These are phyloP conservation scores for Stigmatopora argus DNA, from an alignment of 2,113 vertebrate species.

Conservation along the genomic window DNA sequence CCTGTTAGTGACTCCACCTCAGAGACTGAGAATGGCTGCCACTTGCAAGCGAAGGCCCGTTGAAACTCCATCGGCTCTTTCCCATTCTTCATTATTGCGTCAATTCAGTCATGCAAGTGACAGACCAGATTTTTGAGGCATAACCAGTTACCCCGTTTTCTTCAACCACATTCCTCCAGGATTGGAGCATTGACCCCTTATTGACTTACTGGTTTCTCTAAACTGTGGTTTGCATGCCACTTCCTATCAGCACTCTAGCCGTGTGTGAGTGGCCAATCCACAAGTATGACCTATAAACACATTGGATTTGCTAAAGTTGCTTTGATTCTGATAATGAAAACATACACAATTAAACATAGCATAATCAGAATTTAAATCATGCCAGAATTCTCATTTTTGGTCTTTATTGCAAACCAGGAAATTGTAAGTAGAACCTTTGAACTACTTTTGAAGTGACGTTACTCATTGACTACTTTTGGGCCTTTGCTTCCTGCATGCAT, in stretches of 20 bases:
- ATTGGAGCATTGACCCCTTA: too few species aligned
- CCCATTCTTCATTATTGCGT: background rate
- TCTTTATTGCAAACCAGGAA: background rate
- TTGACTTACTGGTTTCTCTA: too few species aligned
- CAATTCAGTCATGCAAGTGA: too few species aligned
- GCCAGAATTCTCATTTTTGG: conserved; percentile 6
- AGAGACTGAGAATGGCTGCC: conserved; percentile 31
- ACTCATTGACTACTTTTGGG: conserved; percentile 51
- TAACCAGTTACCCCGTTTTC: too few species aligned
- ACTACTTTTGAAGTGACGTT: conserved; percentile 31
- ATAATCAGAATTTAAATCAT: background rate
- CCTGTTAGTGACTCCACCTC: conserved; percentile 30
- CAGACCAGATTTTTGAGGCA: too few species aligned
- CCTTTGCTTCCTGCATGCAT: conserved; percentile 30
- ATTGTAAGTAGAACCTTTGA: conserved; percentile 45
- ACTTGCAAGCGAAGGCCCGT: conserved; percentile 25
- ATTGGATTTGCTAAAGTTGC: background rate
- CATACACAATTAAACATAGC: background rate
- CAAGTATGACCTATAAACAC: background rate
- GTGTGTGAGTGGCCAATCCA: background rate
- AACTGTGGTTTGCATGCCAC: background rate
- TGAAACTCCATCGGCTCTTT: conserved; percentile 5
- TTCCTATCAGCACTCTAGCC: background rate
- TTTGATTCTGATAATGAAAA: background rate
- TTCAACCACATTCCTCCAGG: too few species aligned